phyloP scores from a whole-genome alignment of 2,888 invertebrate species.

The Drosophila crucigera region DNA sequence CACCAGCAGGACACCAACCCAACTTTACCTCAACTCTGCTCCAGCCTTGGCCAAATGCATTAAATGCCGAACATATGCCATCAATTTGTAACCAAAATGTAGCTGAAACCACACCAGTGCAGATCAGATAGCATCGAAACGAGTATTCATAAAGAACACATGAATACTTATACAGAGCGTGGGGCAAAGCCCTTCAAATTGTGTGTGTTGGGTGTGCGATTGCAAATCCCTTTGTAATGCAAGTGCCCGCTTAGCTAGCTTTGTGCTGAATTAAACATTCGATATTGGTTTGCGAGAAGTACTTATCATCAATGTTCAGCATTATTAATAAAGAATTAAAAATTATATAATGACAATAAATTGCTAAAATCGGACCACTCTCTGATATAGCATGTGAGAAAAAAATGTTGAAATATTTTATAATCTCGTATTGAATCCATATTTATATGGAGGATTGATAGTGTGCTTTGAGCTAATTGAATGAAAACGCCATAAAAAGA shows the following conservation, averaged over 20 bases:
- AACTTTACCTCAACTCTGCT: neutral
- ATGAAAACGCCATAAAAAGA: neutral
- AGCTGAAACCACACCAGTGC: constrained; percentile 22
- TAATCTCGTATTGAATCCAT: neutral
- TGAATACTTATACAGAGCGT: constrained; percentile 4
- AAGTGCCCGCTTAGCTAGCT: constrained; percentile 16
- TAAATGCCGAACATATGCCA: constrained; percentile 74
- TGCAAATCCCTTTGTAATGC: constrained; percentile 18
- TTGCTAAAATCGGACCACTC: neutral
- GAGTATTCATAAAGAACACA: constrained; percentile 37
- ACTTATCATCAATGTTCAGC: constrained; percentile 4
- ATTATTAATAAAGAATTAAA: too few relatives aligned
- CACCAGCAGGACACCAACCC: neutral
- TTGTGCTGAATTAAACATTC: constrained; percentile 20
- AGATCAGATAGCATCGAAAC: constrained; percentile 33
- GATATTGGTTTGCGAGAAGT: constrained; percentile 3
- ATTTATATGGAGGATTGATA: neutral
- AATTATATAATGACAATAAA: neutral
- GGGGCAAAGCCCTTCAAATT: neutral
- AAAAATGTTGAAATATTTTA: neutral
- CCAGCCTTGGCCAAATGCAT: constrained; percentile 46
- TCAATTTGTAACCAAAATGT: constrained; percentile 68
- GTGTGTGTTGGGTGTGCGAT: neutral
- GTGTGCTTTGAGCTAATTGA: neutral
- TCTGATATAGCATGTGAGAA: neutral